Evolutionary conservation across 2,888 invertebrate species (phyloP), one percentile per base, ranked within the genome.

Genomic region (Chalcosyrphus nemorum): DNA sequence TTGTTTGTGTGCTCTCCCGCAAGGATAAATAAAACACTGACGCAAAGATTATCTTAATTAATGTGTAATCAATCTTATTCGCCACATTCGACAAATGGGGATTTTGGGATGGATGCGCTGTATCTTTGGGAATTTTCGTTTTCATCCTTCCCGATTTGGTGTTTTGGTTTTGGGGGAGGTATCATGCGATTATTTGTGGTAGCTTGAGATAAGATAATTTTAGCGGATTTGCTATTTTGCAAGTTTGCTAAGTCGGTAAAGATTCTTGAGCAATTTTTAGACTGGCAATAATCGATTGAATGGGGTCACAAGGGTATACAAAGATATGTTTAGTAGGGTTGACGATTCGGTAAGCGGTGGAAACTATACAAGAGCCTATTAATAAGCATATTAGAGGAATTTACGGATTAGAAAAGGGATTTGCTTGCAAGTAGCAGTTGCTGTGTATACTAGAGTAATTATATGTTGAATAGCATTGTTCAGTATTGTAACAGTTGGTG

Each of bases 51-150:
- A 54, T 61, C 75, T 75, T 70, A 81, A 81, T 75, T 75, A 81
- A 68, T 56, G 54, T 68, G 70, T 52, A 81, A 81, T 81, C 81
- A 81, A 81, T 81, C 81, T 81, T 81, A 35, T 29, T 81, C 56
- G 56, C 29, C 54, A 57, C 38, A 47, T 57, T 75, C 75, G 75
- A 75, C 65, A 66, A 75, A 65, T 21, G 15, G 57, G 56, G 56
- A 47, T 74, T 74, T 65, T 4, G 24, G 19, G 52, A 38, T 17
- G 13, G 45, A 35, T 45, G 41, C 41, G 43, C 15, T 41, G 24
- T 35, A 45, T 47, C 24, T 45, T 57, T 57, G 9, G 32, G 9
- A 43, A 45, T 7, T 32, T 47, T 52, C 4, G 4, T 65, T n/a
- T n/a, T n/a, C n/a, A 2, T 11, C 13, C 4, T 11, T 13, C 19